Conservation (phyloP, 2,113 vertebrate species). For the Nycticebus coucang region DNA sequence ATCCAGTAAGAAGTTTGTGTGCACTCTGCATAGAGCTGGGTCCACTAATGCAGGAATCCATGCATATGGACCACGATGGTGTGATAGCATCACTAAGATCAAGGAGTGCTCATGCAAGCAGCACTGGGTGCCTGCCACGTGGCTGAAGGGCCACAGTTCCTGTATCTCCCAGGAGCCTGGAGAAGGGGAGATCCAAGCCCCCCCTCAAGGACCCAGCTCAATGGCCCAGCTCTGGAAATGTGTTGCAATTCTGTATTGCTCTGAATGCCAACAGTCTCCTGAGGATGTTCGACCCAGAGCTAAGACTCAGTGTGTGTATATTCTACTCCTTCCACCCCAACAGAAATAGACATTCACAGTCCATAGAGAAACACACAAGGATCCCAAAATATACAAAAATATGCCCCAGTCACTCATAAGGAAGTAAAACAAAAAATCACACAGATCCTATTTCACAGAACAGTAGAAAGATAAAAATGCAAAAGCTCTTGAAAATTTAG, state of each 20-base stretch:
- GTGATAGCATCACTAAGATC: background rate
- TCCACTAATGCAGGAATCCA: background rate
- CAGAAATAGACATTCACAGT: background rate
- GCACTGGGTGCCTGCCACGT: background rate
- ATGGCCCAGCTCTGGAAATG: background rate
- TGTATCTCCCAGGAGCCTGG: background rate
- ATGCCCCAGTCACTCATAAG: background rate
- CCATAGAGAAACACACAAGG: background rate
- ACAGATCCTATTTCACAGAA: background rate
- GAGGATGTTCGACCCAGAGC: background rate
- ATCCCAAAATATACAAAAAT: background rate
- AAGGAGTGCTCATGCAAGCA: background rate
- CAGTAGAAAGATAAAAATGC: background rate
- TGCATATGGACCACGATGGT: background rate
- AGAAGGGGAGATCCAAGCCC: background rate
- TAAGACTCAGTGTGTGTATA: background rate
- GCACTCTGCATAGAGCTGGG: background rate
- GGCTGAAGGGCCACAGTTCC: background rate
- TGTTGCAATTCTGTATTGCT: background rate
- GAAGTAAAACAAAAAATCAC: background rate
- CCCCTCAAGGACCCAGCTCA: background rate
- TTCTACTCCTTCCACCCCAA: background rate
- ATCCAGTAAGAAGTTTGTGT: background rate
- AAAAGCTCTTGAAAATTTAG: background rate
- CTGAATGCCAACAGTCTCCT: background rate